Base-by-base conservation (phyloP, 2,888 invertebrate species). In the Cataglyphis cursor region DNA sequence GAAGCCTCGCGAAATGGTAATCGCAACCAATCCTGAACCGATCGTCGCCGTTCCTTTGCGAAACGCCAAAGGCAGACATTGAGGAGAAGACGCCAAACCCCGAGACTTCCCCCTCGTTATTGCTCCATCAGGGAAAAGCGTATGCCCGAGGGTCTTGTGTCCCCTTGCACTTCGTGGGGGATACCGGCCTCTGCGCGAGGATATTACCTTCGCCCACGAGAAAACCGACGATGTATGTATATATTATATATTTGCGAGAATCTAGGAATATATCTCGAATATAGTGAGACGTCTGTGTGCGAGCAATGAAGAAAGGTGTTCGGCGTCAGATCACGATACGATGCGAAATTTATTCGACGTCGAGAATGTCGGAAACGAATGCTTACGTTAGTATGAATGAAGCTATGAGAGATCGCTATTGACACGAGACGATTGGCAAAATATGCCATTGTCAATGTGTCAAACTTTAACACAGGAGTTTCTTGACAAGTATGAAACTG, bases 1-100 rank as follows among this genome's bases (percentile, higher is more conserved):
- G 82, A 86, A 85, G 85, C 87, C 81, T 85, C 85, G 87, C 88
- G 92, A 92, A 92, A 92, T 93, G 88, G 87, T 92, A 92, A 92
- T 92, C 92, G 88, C 86, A 90, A 88, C 78, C 88, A 86, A 90
- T 89, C 88, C 90, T 85, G 41, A 12, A 57, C 83, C 85, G 87
- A 70, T 87, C 89, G 89, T 89, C 89, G 89, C 88, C 91, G 84
- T 91, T 90, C 88, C 85, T 85, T 86, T 90, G 83, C 89, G 86
- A 10, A 10, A 54, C 28, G 70, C 21, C 59, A n/a, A 41, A 44
- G 65, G 41, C 62, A 59, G 65, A 54, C 66, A 64, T 61, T 21
- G 48, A 48, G 68, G 73, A 72, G 83, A 81, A 85, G 82, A 81
- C 80, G 82, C 74, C 15, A 24, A 44, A 51, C 18, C 15, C 31